A percentile compares a stretch with the other conserved stretches of the same genome.
Conservation (phyloP, 2,888 invertebrate species). For the Caenorhabditis sp. region DNA sequence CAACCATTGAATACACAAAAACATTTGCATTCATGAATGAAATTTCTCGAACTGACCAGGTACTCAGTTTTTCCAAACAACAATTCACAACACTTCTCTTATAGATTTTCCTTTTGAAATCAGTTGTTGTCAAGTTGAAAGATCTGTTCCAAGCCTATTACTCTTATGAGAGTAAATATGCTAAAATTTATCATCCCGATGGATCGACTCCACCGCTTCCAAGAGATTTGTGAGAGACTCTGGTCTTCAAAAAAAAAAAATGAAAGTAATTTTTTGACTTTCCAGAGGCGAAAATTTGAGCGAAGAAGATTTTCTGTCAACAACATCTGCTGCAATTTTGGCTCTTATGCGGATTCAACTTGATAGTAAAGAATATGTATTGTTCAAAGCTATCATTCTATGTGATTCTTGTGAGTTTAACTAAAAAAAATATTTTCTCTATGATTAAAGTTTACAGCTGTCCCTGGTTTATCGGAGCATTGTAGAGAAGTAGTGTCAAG, state of each 20-base stretch:
- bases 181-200: conserved; percentile 43
- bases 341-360: conserved; percentile 21
- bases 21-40: conserved; percentile 52
- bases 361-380: conserved; percentile 48
- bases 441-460: conserved; percentile 14
- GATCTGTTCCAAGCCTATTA: conserved; percentile 40
- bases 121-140: conserved; percentile 35
- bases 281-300: background rate
- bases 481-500: conserved; percentile 19
- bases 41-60: conserved; percentile 33
- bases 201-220: conserved; percentile 36
- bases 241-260: too few species aligned
- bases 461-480: conserved; percentile 31
- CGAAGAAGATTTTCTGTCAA: conserved; percentile 11
- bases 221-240: background rate
- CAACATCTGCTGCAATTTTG: conserved; percentile 12
- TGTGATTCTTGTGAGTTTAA: conserved; percentile 47
- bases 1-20: conserved; percentile 51
- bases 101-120: conserved; percentile 20
- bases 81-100: background rate
- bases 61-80: background rate
- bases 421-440: background rate
- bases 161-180: conserved; percentile 44
- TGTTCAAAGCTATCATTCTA: conserved; percentile 48
- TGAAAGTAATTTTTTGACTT: background rate